A percentile compares a stretch with the other conserved stretches of the same genome.
Evolutionary conservation across 1,140 invertebrate genomes (phyloP).

Genomic region (Sesamia nonagrioides): DNA sequence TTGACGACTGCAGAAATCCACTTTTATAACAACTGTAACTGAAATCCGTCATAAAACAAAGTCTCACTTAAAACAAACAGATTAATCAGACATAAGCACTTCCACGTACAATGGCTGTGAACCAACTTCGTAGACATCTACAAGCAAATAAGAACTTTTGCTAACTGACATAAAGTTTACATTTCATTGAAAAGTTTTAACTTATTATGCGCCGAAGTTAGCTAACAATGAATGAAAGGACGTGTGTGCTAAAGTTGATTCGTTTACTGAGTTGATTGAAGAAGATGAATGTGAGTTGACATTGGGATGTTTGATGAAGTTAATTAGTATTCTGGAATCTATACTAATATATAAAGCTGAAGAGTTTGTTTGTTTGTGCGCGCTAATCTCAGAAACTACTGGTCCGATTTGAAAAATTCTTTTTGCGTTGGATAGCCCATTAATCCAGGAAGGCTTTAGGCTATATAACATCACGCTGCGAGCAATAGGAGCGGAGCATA

Average conservation of each 20-base stretch:
- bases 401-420: too few relatives aligned
- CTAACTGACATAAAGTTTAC: background rate
- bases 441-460: too few relatives aligned
- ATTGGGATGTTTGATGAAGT: background rate
- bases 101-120: background rate
- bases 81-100: constrained; percentile 1
- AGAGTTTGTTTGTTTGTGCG: too few relatives aligned
- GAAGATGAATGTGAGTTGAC: background rate
- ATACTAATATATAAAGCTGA: too few relatives aligned
- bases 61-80: constrained; percentile 6
- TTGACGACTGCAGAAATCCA: background rate
- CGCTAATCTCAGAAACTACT: too few relatives aligned
- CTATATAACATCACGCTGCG: too few relatives aligned
- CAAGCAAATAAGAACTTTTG: constrained; percentile 17
- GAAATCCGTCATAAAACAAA: background rate
- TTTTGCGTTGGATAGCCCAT: too few relatives aligned
- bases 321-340: background rate
- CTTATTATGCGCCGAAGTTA: background rate
- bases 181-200: background rate
- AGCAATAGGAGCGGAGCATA: too few relatives aligned
- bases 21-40: constrained; percentile 12
- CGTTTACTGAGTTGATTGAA: background rate
- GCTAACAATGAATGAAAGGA: background rate
- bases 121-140: background rate
- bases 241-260: background rate